phyloP scores from a whole-genome alignment of 1,140 invertebrate species.

The Aphelenchoides besseyi region DNA sequence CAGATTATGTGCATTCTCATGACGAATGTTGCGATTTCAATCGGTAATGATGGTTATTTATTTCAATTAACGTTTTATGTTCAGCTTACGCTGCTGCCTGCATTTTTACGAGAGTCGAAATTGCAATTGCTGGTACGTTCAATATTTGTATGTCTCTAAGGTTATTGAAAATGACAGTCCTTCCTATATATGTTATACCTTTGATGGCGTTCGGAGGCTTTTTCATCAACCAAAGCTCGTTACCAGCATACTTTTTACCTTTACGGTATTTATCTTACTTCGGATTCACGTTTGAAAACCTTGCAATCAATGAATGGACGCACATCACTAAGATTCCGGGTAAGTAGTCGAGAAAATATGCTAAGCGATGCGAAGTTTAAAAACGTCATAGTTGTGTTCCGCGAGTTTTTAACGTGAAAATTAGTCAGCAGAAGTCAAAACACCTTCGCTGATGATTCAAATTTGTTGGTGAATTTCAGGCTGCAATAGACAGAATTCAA shows the following conservation, averaged over 20 bases:
- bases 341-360: slow-evolving; percentile 13
- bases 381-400: neutral
- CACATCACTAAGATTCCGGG: slow-evolving; percentile 61
- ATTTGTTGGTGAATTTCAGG: slow-evolving; percentile 16
- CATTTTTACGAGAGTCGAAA: slow-evolving; percentile 36
- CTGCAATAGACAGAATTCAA: neutral
- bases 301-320: slow-evolving; percentile 90
- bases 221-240: slow-evolving; percentile 81
- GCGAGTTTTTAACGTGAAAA: slow-evolving; percentile 11
- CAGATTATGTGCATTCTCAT: too few species aligned
- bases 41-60: too few species aligned
- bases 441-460: neutral
- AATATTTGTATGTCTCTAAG: neutral
- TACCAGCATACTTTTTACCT: slow-evolving; percentile 83
- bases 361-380: slow-evolving; percentile 22
- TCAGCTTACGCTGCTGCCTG: slow-evolving; percentile 41
- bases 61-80: slow-evolving; percentile 4
- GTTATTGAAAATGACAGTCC: too few species aligned
- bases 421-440: neutral
- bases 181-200: slow-evolving; percentile 83
- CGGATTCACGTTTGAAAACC: slow-evolving; percentile 83
- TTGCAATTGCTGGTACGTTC: slow-evolving; percentile 33
- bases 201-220: slow-evolving; percentile 78
- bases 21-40: slow-evolving; percentile 83
- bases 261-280: slow-evolving; percentile 91